Evolutionary conservation across 2,888 invertebrate species (phyloP).

Genomic region (Nebria brevicollis): DNA sequence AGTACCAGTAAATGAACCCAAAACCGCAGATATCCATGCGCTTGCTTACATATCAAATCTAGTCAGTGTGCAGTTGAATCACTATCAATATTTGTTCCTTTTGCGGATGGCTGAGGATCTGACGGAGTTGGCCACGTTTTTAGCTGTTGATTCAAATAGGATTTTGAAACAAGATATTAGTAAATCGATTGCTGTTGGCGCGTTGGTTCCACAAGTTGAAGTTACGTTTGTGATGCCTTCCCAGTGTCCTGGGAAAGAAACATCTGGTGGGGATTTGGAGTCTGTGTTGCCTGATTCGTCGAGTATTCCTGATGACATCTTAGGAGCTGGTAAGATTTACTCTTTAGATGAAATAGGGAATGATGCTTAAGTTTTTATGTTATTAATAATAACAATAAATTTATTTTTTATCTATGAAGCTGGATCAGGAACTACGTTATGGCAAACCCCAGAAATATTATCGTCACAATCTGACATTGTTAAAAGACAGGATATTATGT

Average conservation of each 20-base stretch:
- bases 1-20: conserved; percentile 49
- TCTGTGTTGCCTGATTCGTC: conserved; percentile 87
- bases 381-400: not conserved
- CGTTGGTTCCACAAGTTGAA: conserved; percentile 86
- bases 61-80: conserved; percentile 90
- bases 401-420: conserved; percentile 7
- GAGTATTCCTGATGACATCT: conserved; percentile 80
- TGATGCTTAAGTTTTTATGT: conserved; percentile 53
- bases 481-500: conserved; percentile 9
- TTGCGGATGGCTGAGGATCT: conserved; percentile 84
- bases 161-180: conserved; percentile 70
- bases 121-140: conserved; percentile 81
- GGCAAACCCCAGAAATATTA: conserved; percentile 45
- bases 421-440: conserved; percentile 51
- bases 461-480: conserved; percentile 38
- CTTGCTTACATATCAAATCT: conserved; percentile 85
- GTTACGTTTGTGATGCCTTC: conserved; percentile 89
- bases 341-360: not conserved
- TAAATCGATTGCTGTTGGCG: conserved; percentile 75
- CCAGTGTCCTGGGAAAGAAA: conserved; percentile 85
- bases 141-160: conserved; percentile 80
- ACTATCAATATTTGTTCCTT: conserved; percentile 91
- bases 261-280: conserved; percentile 84
- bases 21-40: conserved; percentile 78
- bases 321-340: conserved; percentile 66